A percentile compares a stretch with the other conserved stretches of the same genome.
These are phyloP conservation scores for Drosophila recens DNA, from an alignment of 2,888 invertebrate genomes.

Conservation along the genomic window DNA sequence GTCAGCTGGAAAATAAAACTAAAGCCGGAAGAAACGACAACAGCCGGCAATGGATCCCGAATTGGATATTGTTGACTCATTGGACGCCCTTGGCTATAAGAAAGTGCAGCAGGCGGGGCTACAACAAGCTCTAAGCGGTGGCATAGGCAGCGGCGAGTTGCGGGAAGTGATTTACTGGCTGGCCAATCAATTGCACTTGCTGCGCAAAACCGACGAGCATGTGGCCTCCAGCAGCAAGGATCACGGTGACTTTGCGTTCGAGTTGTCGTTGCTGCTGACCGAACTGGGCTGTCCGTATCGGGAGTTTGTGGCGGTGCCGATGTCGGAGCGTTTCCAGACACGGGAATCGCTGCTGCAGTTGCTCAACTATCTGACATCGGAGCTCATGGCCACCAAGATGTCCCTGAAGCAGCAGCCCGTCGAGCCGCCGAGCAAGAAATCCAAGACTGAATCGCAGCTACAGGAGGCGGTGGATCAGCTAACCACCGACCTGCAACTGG, in stretches of 20 bases:
- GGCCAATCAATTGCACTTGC: conserved; percentile 90
- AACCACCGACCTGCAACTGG: conserved; percentile 92
- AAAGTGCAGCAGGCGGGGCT: conserved; percentile 88
- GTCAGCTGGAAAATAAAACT: conserved; percentile 27
- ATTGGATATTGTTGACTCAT: conserved; percentile 81
- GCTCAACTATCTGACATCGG: conserved; percentile 92
- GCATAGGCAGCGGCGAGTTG: conserved; percentile 90
- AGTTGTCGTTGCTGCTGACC: conserved; percentile 94
- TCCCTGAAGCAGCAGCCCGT: conserved; percentile 88
- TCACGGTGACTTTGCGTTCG: conserved; percentile 92
- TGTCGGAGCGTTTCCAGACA: conserved; percentile 90
- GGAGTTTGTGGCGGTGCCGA: conserved; percentile 89
- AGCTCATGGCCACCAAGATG: conserved; percentile 94
- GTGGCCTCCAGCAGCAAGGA: conserved; percentile 87
- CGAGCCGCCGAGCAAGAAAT: conserved; percentile 87
- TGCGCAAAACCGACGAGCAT: conserved; percentile 92
- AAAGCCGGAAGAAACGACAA: conserved; percentile 15
- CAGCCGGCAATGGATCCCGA: conserved; percentile 77
- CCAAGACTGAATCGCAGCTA: conserved; percentile 93
- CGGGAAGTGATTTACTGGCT: conserved; percentile 92
- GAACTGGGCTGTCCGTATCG: conserved; percentile 93
- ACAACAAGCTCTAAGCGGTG: conserved; percentile 88
- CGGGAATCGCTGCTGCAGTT: conserved; percentile 89
- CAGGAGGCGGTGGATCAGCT: conserved; percentile 92
- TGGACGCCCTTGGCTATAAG: conserved; percentile 87